Evolutionary conservation across 2,797 vertebrate genomes (phyloP).

Genomic region (Huso huso): DNA sequence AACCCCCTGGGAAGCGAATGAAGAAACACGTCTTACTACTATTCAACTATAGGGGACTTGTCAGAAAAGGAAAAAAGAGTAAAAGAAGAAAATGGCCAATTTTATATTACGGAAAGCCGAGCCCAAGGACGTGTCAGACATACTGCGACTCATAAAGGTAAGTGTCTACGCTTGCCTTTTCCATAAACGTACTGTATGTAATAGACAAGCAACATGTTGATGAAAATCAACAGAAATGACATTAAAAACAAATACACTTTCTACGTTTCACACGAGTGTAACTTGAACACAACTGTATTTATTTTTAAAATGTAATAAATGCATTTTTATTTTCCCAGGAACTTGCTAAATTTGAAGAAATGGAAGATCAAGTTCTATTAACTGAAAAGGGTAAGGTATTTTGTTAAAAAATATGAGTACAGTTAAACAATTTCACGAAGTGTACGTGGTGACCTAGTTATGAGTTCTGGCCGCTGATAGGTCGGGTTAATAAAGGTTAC

Average conservation of each 20-base stretch:
- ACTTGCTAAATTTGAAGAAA: slow-evolving; percentile 65
- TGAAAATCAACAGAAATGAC: too few relatives aligned
- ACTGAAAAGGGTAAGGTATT: slow-evolving; percentile 55
- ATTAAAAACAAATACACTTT: too few relatives aligned
- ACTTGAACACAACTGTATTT: too few relatives aligned
- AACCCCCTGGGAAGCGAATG: slow-evolving; percentile 85
- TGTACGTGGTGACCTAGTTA: background rate
- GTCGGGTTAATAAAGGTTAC: too few relatives aligned
- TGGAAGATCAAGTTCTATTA: slow-evolving; percentile 57
- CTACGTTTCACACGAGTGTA: too few relatives aligned
- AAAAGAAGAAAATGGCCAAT: slow-evolving; percentile 90
- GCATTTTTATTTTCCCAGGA: slow-evolving; percentile 48
- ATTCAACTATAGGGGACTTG: slow-evolving; percentile 85
- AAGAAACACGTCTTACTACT: slow-evolving; percentile 89
- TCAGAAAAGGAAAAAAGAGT: slow-evolving; percentile 81
- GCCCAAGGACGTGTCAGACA: slow-evolving; percentile 57
- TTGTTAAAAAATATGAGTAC: too few relatives aligned
- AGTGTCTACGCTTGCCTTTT: slow-evolving; percentile 19
- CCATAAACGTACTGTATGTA: too few relatives aligned
- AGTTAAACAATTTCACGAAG: background rate
- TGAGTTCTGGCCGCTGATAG: background rate
- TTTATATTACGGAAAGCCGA: slow-evolving; percentile 67
- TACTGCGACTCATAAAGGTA: slow-evolving; percentile 71
- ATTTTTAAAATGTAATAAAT: too few relatives aligned
- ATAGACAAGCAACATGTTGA: too few relatives aligned